Percentiles rank a stretch among this genome's conserved stretches.
phyloP scores from a whole-genome alignment of 2,113 vertebrate species.

The Austrofundulus limnaeus region DNA sequence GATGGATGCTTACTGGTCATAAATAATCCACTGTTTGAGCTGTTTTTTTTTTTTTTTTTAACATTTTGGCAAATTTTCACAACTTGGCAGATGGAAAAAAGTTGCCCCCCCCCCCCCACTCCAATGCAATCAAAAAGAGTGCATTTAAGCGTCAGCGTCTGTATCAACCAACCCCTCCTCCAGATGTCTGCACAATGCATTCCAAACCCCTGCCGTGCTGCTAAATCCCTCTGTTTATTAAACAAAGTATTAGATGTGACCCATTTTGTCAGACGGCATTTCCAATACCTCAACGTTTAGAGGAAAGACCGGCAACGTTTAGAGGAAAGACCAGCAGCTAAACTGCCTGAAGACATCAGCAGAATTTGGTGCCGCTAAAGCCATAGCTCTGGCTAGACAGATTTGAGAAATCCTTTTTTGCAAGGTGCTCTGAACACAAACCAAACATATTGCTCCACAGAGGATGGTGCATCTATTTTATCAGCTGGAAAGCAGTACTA shows the following conservation, averaged over 20 bases:
- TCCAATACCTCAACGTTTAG: slow-evolving; percentile 24
- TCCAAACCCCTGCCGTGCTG: slow-evolving; percentile 29
- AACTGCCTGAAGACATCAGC: slow-evolving; percentile 24
- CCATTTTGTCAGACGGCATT: slow-evolving; percentile 58
- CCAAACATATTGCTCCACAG: background rate
- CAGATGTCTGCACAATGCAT: slow-evolving; percentile 37
- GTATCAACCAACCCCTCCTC: slow-evolving; percentile 18
- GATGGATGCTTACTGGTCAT: too few species aligned
- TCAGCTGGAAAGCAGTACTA: too few species aligned
- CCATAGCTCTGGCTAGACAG: slow-evolving; percentile 36
- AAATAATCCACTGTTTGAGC: too few species aligned
- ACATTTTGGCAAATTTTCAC: too few species aligned
- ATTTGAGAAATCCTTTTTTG: slow-evolving; percentile 16
- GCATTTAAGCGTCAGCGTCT: slow-evolving; percentile 17
- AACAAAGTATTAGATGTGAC: slow-evolving; percentile 67
- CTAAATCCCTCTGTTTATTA: slow-evolving; percentile 61
- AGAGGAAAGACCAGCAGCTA: slow-evolving; percentile 28
- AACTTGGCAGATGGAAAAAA: too few species aligned
- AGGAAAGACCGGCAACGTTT: too few species aligned
- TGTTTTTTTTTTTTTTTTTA: too few species aligned
- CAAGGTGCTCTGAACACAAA: background rate
- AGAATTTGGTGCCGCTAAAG: slow-evolving; percentile 16
- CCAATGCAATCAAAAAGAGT: too few species aligned
- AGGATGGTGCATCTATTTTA: too few species aligned
- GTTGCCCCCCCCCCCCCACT: too few species aligned